Evolutionary conservation across 1,140 invertebrate species (phyloP).

Genomic region (Trinorchestia longiramus): DNA sequence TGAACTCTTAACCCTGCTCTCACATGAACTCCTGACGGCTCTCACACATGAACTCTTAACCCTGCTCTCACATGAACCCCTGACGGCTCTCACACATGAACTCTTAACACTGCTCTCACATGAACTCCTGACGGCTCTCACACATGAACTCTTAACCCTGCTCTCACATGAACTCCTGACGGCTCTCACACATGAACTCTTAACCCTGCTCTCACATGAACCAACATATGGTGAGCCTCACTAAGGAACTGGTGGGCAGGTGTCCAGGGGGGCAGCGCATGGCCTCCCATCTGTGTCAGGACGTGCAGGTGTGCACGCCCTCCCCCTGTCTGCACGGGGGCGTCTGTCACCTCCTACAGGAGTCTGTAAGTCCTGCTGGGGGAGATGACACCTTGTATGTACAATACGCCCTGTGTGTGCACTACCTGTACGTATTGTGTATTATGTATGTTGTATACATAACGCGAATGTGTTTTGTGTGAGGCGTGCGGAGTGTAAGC

Average conservation of each 20-base stretch:
- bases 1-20: no score
- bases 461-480: background rate
- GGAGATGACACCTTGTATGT: background rate
- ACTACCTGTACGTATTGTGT: background rate
- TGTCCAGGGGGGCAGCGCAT: background rate
- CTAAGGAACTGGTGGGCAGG: background rate
- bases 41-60: no score
- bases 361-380: background rate
- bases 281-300: background rate
- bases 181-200: no score
- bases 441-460: background rate
- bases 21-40: no score
- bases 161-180: no score
- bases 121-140: no score
- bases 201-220: no score
- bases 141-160: no score
- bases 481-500: background rate
- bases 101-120: no score
- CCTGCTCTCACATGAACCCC: no score
- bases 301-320: background rate
- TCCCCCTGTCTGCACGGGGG: constrained; percentile 28
- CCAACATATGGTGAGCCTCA: no score
- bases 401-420: background rate
- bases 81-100: no score
- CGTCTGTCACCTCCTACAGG: background rate